Base-by-base conservation (phyloP, 1,140 invertebrate species). In the Cryptotermes secundus region DNA sequence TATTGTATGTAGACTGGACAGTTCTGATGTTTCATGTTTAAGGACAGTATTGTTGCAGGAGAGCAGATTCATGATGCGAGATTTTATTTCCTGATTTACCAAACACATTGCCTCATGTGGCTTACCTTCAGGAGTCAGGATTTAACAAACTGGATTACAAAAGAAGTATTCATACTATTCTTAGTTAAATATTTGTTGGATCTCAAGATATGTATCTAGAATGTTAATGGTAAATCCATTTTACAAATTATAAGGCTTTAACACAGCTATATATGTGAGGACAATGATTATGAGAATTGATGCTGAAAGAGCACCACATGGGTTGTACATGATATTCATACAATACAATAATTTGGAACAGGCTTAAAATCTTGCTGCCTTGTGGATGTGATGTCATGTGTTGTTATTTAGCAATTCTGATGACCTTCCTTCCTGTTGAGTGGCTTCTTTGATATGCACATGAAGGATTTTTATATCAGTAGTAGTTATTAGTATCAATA, bases 321-420 rank as follows among this genome's bases (percentile, higher is more conserved):
- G 59, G 59, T 72, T 72, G 6, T 72, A 72, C 14, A 72, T 72
- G 16, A 72, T 72, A 6, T 1, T 72, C n/a, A 31, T 16, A 72
- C 6, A 72, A 72, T 72, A 72, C 59, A 72, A 72, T 72, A 72
- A 72, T 72, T 72, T 72, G 59, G 59, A 72, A 72, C 1, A 16
- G 59, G 59, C 59, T 72, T 72, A 72, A 72, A 72, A 72, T 72
- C 59, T 72, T 72, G 59, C 59, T 72, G 59, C 59, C 59, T 72
- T 72, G 59, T 72, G 59, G 59, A 31, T 72, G 59, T 72, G 26
- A 31, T 72, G 59, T 59, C 24, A 22, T 31, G 59, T 31, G 59
- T 72, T 72, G 59, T 72, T n/a, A 72, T 72, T 72, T 72, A 72
- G 59, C 31, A 72, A 72, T n/a, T 72, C 31, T 31, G 59, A 72